Evolutionary conservation across 2,797 vertebrate genomes (phyloP), one percentile per base, ranked within the genome.

Genomic region (Apogon talboti): DNA sequence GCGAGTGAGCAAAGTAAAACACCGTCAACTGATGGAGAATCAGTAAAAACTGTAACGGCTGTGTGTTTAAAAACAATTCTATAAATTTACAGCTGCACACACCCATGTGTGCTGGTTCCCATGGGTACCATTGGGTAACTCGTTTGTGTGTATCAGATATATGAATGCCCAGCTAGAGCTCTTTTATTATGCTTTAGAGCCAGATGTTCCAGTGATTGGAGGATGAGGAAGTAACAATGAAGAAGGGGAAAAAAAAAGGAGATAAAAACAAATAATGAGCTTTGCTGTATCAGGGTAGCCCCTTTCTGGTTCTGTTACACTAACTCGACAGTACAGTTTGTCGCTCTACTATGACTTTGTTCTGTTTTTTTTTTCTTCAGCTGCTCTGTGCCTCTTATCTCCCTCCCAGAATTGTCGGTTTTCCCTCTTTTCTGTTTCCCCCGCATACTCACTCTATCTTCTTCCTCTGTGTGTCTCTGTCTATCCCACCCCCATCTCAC

Each of bases 191-290:
- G 85, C 84, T 90, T 85, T 67, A 52, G 42, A 82, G 72, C 79
- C 90, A 93, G 90, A 92, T 92, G 92, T 92, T 88, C 75, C 68
- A 76, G 68, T 84, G 86, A 89, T 90, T 87, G 77, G 82, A 76
- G 75, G 82, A 87, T 79, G 83, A 88, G 71, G 85, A 84, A 59
- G 61, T 30, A 59, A 18, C 1, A 50, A 73, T 63, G 75, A 76
- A 75, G 78, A 66, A 71, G 70, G 74, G 74, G 77, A 78, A 66
- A 77, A 63, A 28, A 28, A 28, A 28, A 28, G 24, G 6, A 28
- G 24, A 28, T 28, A 28, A 28, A 59, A 74, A 54, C 48, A 74
- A 78, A 84, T 83, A 74, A 84, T 81, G 62, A 82, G 66, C 65
- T 56, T 74, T 35, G 43, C 58, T 67, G 66, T 55, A 67, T 83